Base-by-base conservation (phyloP, 2,888 invertebrate species). In the Tetropium fuscum region DNA sequence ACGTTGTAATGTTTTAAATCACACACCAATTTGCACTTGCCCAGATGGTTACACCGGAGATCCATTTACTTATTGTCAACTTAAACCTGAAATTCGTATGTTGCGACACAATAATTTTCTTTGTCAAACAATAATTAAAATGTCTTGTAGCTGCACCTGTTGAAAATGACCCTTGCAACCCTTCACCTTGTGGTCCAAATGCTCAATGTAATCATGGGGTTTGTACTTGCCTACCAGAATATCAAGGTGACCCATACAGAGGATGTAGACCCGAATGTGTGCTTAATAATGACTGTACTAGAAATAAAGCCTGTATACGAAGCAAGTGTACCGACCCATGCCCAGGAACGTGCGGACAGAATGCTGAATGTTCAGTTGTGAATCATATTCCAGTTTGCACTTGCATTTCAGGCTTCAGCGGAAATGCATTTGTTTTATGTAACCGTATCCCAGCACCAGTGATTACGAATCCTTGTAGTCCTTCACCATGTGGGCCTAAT, bases 21-120 rank as follows among this genome's bases (percentile, higher is more conserved):
- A 93, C 74, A 85, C 89, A n/a, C 90, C 93, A 3, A 88, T 88
- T 68, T 94, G 93, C 76, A 87, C 87, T 27, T 94, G 93, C 76
- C 83, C 86, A 2, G 82, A 85, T 15, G 90, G 90, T 44, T 86
- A 81, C 54, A 82, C 84, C 19, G 88, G 88, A 25, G 85, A 87
- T 82, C 84, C 87, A 1, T 87, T 87, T 69, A 83, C 77, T 43
- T 83, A 81, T 64, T 85, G 85, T 69, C 76, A 78, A 45, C 76
- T 79, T 16, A 85, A 83, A 77, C 82, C 82, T 63, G 79, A 69
- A 56, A 63, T 74, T 69, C 80, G 84, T 84, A 34, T 25, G 22
- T 36, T 16, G 8, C 16, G n/a, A n/a, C n/a, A n/a, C n/a, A n/a
- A n/a, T n/a, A n/a, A n/a, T n/a, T n/a, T n/a, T n/a, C n/a, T n/a